A percentile compares a stretch with the other conserved stretches of the same genome.
Evolutionary conservation across 2,797 vertebrate species (phyloP).

Genomic region (Labeo calbasu): DNA sequence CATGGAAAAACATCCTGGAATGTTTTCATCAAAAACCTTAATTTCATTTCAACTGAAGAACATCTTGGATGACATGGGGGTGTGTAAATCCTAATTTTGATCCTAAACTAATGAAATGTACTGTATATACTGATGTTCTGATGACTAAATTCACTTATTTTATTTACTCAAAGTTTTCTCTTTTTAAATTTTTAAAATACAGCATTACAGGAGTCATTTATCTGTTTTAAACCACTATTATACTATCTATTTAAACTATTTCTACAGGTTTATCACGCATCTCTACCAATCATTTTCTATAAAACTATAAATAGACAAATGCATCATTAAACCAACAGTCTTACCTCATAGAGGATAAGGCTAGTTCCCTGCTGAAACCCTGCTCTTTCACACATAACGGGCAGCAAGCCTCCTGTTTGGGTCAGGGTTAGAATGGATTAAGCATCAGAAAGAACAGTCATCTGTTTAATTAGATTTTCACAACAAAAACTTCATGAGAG

Average conservation of each 20-base stretch:
- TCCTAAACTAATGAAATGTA: background rate
- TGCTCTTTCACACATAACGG: slow-evolving; percentile 99
- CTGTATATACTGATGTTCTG: background rate
- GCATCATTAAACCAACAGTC: background rate
- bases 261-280: background rate
- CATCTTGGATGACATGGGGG: no score
- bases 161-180: background rate
- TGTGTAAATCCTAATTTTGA: no score
- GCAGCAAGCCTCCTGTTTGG: slow-evolving; percentile 92
- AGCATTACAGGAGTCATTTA: background rate
- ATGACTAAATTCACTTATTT: no score
- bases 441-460: background rate
- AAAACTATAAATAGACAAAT: background rate
- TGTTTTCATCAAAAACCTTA: no score
- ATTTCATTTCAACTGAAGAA: no score
- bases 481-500: background rate
- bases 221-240: background rate
- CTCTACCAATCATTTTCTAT: background rate
- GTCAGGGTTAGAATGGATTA: slow-evolving; percentile 1
- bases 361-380: slow-evolving; percentile 99
- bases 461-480: background rate
- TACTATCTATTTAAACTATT: no score
- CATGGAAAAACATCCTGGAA: no score
- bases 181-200: background rate
- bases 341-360: slow-evolving; percentile 99